Base-by-base conservation (phyloP, 2,797 vertebrate genomes). In the Miichthys miiuy region DNA sequence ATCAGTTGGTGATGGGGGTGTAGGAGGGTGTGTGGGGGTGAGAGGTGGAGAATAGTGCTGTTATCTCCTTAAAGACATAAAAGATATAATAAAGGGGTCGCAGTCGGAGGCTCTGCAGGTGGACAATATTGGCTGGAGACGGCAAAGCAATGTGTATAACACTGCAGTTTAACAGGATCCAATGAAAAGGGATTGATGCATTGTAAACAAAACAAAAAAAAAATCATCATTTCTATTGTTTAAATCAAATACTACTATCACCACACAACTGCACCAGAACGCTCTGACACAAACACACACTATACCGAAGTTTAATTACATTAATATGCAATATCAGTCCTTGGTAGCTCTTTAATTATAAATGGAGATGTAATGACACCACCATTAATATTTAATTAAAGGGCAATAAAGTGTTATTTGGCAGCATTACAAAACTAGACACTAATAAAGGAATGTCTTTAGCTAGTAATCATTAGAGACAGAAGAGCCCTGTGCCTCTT, bases 381-480 rank as follows among this genome's bases (percentile, higher is more conserved):
- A 73, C 82, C 92, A 95, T 96, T 95, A 95, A 95, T 96, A 95
- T 96, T 96, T 96, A 94, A 96, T 96, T 96, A 94, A 96, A 94
- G 92, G 93, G 93, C 94, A 96, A 96, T 96, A 95, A 95, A 95
- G 93, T 95, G 94, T 96, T 96, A 95, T 96, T 96, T 96, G 94
- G 93, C 94, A 92, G 91, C 87, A 94, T 94, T 95, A 95, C 94
- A 94, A 95, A 95, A 94, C 94, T 93, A 93, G 94, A 93, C 94
- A 93, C 93, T 93, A 94, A 94, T 95, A 95, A 94, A 94, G 90
- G 89, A 87, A 92, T 91, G 91, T 92, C 92, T 92, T 94, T 89
- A 89, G 88, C 85, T 80, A 78, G 80, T 93, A 92, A 92, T 93
- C 84, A 90, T 68, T 80, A 72, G 65, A 91, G 88, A 89, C 84